Percentiles rank a stretch among this genome's conserved stretches.
phyloP scores from a whole-genome alignment of 2,888 invertebrate genomes.

The Idaea biselata region DNA sequence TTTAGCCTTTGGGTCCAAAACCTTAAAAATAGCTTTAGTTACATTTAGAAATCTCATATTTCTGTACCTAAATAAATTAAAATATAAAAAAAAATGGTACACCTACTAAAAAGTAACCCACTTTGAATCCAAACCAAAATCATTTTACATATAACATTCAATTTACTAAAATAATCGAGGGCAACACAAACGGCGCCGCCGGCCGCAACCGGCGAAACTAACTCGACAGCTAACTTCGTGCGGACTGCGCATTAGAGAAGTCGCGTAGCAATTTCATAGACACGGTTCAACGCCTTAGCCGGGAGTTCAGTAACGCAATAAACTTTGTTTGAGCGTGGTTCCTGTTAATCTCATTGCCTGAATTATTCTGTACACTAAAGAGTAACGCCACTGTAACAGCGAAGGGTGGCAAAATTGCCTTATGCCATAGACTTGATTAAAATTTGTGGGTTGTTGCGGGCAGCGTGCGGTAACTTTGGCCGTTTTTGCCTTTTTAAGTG shows the following conservation, averaged over 20 bases:
- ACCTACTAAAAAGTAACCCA: neutral
- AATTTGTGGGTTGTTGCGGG: neutral
- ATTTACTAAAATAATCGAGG: neutral
- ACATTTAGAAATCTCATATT: too few species aligned
- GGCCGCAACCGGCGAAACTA: neutral
- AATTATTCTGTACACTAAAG: neutral
- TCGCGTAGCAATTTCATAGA: slow-evolving; percentile 18
- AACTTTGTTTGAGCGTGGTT: slow-evolving; percentile 19
- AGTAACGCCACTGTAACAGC: neutral
- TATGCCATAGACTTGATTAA: slow-evolving; percentile 1
- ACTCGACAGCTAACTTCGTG: neutral
- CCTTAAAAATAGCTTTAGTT: too few species aligned
- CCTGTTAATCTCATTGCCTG: slow-evolving; percentile 10
- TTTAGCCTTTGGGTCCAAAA: too few species aligned
- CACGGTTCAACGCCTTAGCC: slow-evolving; percentile 19
- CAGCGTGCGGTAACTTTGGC: neutral
- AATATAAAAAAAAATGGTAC: neutral
- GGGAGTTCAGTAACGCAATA: slow-evolving; percentile 12
- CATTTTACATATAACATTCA: neutral
- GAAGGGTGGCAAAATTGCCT: neutral
- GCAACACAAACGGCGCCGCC: neutral
- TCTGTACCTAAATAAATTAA: too few species aligned
- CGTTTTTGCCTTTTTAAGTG: neutral
- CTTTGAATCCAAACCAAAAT: neutral
- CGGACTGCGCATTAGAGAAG: slow-evolving; percentile 12